Evolutionary conservation across 1,140 invertebrate genomes (phyloP).

Genomic region (Laupala kohalensis): DNA sequence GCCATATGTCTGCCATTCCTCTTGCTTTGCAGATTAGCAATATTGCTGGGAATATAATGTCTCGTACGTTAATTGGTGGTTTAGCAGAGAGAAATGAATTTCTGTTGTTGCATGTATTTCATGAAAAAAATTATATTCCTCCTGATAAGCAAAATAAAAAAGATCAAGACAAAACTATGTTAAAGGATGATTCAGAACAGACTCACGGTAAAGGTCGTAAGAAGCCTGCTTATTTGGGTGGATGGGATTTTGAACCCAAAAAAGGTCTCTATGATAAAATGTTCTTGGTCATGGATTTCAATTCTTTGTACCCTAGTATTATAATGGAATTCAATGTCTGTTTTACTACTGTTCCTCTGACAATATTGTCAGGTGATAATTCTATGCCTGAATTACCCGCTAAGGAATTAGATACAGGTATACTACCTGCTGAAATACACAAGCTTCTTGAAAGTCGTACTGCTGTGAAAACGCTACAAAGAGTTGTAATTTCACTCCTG

Average conservation of each 20-base stretch:
- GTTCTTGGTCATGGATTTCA: constrained; percentile 96
- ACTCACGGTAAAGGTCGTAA: constrained; percentile 25
- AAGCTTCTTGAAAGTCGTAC: constrained; percentile 87
- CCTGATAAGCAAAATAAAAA: constrained; percentile 62
- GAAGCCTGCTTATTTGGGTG: constrained; percentile 84
- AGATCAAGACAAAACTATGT: constrained; percentile 3
- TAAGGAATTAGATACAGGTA: constrained; percentile 54
- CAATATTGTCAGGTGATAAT: background rate
- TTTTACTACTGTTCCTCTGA: constrained; percentile 74
- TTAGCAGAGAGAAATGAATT: constrained; percentile 93
- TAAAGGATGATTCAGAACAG: too few relatives aligned
- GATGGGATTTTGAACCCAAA: constrained; percentile 92
- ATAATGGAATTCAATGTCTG: constrained; percentile 99
- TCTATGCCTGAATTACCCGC: constrained; percentile 30
- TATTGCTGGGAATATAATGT: constrained; percentile 86
- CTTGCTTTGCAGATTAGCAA: constrained; percentile 91
- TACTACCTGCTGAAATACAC: constrained; percentile 87
- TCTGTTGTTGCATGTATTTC: constrained; percentile 88
- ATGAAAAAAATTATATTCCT: constrained; percentile 79
- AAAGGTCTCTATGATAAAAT: constrained; percentile 94
- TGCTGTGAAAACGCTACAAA: constrained; percentile 88
- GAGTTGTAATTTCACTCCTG: too few relatives aligned
- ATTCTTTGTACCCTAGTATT: constrained; percentile 97
- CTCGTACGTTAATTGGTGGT: constrained; percentile 82
- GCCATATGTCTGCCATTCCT: constrained; percentile 84